phyloP scores from a whole-genome alignment of 2,113 vertebrate genomes.

The Noctilio leporinus region DNA sequence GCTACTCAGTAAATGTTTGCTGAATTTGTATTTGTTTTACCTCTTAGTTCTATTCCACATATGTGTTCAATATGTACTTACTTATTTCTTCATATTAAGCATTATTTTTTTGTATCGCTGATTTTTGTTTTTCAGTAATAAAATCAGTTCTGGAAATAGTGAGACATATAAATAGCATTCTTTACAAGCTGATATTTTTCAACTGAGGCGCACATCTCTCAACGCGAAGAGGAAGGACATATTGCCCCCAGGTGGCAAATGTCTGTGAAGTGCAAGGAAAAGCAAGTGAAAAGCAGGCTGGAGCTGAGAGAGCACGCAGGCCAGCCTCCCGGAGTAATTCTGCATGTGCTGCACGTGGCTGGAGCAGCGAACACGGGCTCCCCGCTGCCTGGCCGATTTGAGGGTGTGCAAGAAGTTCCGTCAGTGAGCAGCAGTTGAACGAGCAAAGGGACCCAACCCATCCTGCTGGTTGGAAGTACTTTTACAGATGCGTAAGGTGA shows the following conservation, averaged over 20 bases:
- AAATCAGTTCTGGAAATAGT: neutral
- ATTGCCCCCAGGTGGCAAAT: constrained; percentile 49
- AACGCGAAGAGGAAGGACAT: constrained; percentile 14
- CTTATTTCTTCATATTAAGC: neutral
- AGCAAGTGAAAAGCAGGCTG: neutral
- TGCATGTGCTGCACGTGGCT: neutral
- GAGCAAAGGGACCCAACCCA: neutral
- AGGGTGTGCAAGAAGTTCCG: neutral
- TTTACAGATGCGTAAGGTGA: neutral
- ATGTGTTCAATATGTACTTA: neutral
- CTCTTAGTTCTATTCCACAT: neutral
- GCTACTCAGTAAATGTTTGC: neutral
- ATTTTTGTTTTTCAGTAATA: neutral
- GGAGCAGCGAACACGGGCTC: neutral
- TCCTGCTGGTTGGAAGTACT: neutral
- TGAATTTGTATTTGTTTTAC: neutral
- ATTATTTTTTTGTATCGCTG: neutral
- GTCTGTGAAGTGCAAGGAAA: constrained; percentile 35
- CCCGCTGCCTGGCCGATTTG: neutral
- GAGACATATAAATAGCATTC: neutral
- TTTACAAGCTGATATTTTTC: neutral
- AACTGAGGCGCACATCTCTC: neutral
- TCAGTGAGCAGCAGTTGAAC: neutral
- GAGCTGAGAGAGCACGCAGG: neutral
- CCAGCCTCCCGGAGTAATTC: neutral